Base-by-base conservation (phyloP, 2,888 invertebrate genomes). In the Ectemnius lituratus region DNA sequence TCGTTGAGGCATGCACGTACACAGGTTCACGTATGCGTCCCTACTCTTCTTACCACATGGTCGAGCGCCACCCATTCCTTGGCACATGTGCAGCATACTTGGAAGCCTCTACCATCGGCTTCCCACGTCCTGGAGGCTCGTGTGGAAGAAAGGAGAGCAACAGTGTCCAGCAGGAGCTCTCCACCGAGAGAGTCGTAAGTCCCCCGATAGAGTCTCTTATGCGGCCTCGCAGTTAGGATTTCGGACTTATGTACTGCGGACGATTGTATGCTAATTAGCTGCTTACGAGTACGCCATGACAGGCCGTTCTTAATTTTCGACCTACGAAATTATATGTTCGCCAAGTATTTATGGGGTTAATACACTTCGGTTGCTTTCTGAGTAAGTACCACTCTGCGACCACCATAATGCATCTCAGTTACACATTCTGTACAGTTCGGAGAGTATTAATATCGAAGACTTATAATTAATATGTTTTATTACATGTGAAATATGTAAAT, bases 81-180 rank as follows among this genome's bases (percentile, higher is more conserved):
- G 69, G 83, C 87, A 87, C 84, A 85, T 87, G 87, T 82, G 82
- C 80, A 77, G 77, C 78, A 78, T 75, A 76, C 73, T 78, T 78
- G 73, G 74, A 69, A 67, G 62, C 67, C 73, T 67, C 74, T 71
- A 76, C 72, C 76, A 76, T 73, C 80, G 73, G 85, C 88, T 90
- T 89, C 89, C 89, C 89, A 89, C 90, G 89, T 89, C 85, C 82
- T 76, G 74, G 76, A 78, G 77, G 77, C 81, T 86, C 84, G 86
- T 84, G 80, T 80, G 84, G 86, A 86, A 75, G 79, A 80, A 78
- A 77, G 70, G 65, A 62, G 60, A 60, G 70, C 80, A 73, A 70
- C 62, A 64, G 65, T 52, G 52, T 52, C 52, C 52, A 61, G 68
- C 37, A 56, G 47, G 47, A 58, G 52, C 70, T 59, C 70, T 61